Evolutionary conservation across 2,888 invertebrate species (phyloP), one percentile per base, ranked within the genome.

Genomic region (Mythimna ferrago): DNA sequence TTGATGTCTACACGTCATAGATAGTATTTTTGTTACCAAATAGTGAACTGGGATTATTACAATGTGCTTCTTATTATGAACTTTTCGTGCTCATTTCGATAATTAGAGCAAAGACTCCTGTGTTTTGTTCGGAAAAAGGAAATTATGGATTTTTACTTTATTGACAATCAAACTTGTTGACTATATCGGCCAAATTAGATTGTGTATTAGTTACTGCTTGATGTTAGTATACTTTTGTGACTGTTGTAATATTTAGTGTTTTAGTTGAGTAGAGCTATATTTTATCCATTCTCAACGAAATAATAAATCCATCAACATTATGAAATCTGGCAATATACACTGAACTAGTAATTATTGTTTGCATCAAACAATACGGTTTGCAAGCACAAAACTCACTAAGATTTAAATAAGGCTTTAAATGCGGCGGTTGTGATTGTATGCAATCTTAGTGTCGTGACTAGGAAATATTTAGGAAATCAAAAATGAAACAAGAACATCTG

Each of bases 361-460:
- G 71, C 62, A 82, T 82, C 63, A 73, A 86, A 71, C 74, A 82
- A 76, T 78, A 86, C 67, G 68, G 56, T 76, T 76, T 73, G 64
- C 76, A 82, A 88, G 93, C 93, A 93, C 93, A 93, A 93, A 92
- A 85, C 88, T 77, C 86, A 87, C 87, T 83, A 82, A 75, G 85
- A 82, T 83, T 84, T 78, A 81, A 86, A 87, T 88, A 88, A 89
- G 87, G 90, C 91, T 92, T 92, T 91, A 92, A 91, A 84, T 88
- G 83, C 81, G 80, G 88, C 84, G 94, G 94, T 94, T 94, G 94
- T 94, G 94, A 94, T 88, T 85, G 86, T 88, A 85, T 80, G 86
- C 86, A 87, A 89, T 90, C 87, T 88, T 87, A 86, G 87, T 88
- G 87, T 88, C 80, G 72, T 85, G 73, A 73, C 58, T 69, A 85